Evolutionary conservation across 2,888 invertebrate species (phyloP).

Genomic region (Eupithecia vulgata): DNA sequence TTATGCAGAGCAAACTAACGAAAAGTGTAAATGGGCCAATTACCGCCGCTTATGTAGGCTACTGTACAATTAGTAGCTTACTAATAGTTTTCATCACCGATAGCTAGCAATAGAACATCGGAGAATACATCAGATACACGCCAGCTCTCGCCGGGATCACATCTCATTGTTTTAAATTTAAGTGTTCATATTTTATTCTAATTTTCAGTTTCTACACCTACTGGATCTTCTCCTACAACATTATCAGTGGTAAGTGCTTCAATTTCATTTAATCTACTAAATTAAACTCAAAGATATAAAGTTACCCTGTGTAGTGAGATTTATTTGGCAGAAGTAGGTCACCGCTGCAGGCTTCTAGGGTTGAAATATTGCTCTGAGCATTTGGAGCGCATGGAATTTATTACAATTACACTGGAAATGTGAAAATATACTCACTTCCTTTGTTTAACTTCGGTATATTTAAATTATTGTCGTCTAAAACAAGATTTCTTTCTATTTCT

Average conservation of each 20-base stretch:
- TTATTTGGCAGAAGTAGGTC: constrained; percentile 66
- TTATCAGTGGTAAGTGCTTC: constrained; percentile 12
- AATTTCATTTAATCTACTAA: constrained; percentile 20
- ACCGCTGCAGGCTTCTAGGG: constrained; percentile 61
- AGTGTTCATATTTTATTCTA: constrained; percentile 24
- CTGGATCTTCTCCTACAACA: constrained; percentile 12
- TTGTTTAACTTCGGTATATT: constrained; percentile 48
- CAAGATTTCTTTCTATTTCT: constrained; percentile 4
- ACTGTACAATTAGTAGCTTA: constrained; percentile 79
- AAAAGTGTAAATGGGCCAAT: constrained; percentile 84
- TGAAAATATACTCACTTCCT: constrained; percentile 51
- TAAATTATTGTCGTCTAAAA: neutral
- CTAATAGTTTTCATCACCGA: constrained; percentile 83
- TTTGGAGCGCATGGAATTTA: constrained; percentile 65
- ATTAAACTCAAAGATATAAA: constrained; percentile 49
- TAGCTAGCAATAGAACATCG: constrained; percentile 66
- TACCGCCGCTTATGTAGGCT: constrained; percentile 82
- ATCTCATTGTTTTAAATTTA: constrained; percentile 52
- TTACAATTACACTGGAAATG: constrained; percentile 58
- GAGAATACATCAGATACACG: constrained; percentile 71
- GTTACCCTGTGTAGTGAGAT: constrained; percentile 58
- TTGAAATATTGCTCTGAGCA: constrained; percentile 56
- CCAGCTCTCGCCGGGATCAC: constrained; percentile 70
- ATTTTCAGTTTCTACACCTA: constrained; percentile 24
- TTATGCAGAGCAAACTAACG: constrained; percentile 80